Conservation (phyloP, 2,888 invertebrate species). For the Ectemnius continuus region DNA sequence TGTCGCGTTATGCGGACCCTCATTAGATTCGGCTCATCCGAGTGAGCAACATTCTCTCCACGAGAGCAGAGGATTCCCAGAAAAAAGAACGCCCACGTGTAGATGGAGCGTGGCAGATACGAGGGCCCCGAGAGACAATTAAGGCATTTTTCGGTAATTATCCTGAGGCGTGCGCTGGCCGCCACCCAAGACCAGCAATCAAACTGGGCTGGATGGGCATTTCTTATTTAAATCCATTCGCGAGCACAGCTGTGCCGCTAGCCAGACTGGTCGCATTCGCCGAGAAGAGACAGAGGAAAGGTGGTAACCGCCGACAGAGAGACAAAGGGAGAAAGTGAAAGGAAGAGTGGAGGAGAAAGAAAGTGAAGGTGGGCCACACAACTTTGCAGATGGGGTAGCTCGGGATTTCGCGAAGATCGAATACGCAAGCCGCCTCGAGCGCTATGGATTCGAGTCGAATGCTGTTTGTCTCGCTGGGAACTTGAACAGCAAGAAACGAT, state of each 20-base stretch:
- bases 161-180: conserved; percentile 27
- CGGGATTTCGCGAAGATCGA: not conserved
- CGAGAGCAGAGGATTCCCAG: conserved; percentile 31
- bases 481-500: conserved; percentile 33
- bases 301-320: not conserved
- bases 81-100: conserved; percentile 37
- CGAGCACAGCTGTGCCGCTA: conserved; percentile 28
- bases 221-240: conserved; percentile 29
- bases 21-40: conserved; percentile 36
- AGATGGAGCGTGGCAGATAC: conserved; percentile 48
- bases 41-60: conserved; percentile 30
- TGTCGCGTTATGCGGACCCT: conserved; percentile 17
- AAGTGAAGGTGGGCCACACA: too few relatives aligned
- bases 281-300: not conserved
- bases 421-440: not conserved
- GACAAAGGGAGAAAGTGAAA: too few relatives aligned
- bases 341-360: too few relatives aligned
- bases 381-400: not conserved
- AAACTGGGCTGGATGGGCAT: conserved; percentile 7
- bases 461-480: conserved; percentile 26
- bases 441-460: not conserved
- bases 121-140: conserved; percentile 51
- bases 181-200: conserved; percentile 25
- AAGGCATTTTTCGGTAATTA: conserved; percentile 64
- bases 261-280: conserved; percentile 6